Evolutionary conservation across 2,888 invertebrate species (phyloP), one percentile per base, ranked within the genome.

Genomic region (Mimumesa dahlbomi): DNA sequence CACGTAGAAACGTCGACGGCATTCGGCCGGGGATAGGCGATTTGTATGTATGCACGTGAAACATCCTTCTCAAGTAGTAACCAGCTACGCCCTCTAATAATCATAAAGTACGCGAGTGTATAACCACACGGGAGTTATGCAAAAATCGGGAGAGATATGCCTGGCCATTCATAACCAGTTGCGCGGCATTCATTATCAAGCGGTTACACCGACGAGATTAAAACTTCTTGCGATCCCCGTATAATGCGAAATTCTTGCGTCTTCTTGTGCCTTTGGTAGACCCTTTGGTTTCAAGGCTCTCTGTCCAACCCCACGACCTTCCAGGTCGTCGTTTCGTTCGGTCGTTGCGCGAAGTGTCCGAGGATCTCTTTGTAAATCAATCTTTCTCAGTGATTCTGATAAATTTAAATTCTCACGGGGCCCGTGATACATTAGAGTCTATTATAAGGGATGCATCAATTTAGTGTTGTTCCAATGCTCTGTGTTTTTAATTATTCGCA

Each of bases 121-220:
- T 77, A 79, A 82, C 73, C 77, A 75, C 70, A 78, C 38, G 70
- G 73, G 59, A 67, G 70, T 77, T 71, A 68, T 53, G 77, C 73
- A 84, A 85, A 84, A 83, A 84, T 83, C 13, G 50, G 48, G 42
- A 62, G 62, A 71, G 77, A 73, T 79, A 83, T 77, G 81, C 71
- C 78, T 72, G 78, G 75, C 82, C 84, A 85, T 85, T 85, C 85
- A 84, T 85, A 85, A 85, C 84, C 84, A 84, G 85, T 84, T 83
- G 83, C 81, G 83, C 82, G 75, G 85, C 78, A 83, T 85, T 84
- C 84, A 85, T 85, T 85, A 84, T 84, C 84, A 75, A 74, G 43
- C 77, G 71, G 80, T 78, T 77, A 80, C 79, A 75, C 80, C 61
- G 72, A 45, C 73, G 73, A 74, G 78, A 82, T 83, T 80, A 81